phyloP scores from a whole-genome alignment of 1,140 invertebrate genomes.

The Nymphalis io region DNA sequence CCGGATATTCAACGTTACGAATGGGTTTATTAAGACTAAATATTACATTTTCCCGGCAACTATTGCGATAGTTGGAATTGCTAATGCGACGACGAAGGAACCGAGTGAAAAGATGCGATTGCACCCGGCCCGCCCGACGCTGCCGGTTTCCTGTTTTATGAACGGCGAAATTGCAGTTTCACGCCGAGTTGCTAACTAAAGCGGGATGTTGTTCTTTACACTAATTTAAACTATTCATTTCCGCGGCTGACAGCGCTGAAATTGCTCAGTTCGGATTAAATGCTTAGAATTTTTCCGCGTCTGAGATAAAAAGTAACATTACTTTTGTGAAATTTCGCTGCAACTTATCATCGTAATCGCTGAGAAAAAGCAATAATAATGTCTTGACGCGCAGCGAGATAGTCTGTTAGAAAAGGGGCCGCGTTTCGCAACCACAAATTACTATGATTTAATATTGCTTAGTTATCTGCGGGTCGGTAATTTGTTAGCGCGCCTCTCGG shows the following conservation, averaged over 20 bases:
- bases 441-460: slow-evolving; percentile 81
- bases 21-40: slow-evolving; percentile 78
- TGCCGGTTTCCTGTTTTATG: slow-evolving; percentile 63
- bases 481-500: slow-evolving; percentile 73
- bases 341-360: slow-evolving; percentile 48
- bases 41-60: slow-evolving; percentile 74
- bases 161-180: slow-evolving; percentile 71
- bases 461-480: slow-evolving; percentile 78
- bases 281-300: slow-evolving; percentile 34
- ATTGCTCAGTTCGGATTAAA: slow-evolving; percentile 40
- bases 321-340: slow-evolving; percentile 23
- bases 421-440: slow-evolving; percentile 74
- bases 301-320: slow-evolving; percentile 30
- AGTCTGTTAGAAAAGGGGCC: slow-evolving; percentile 61
- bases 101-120: slow-evolving; percentile 71
- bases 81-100: slow-evolving; percentile 64
- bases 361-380: slow-evolving; percentile 57
- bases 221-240: slow-evolving; percentile 60
- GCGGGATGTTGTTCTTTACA: slow-evolving; percentile 55
- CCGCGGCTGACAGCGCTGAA: slow-evolving; percentile 35
- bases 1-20: slow-evolving; percentile 73
- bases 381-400: slow-evolving; percentile 54
- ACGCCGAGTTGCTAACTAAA: slow-evolving; percentile 56
- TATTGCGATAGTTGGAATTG: slow-evolving; percentile 72
- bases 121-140: slow-evolving; percentile 46